phyloP scores from a whole-genome alignment of 1,140 invertebrate species.

The Drosophila obscura region DNA sequence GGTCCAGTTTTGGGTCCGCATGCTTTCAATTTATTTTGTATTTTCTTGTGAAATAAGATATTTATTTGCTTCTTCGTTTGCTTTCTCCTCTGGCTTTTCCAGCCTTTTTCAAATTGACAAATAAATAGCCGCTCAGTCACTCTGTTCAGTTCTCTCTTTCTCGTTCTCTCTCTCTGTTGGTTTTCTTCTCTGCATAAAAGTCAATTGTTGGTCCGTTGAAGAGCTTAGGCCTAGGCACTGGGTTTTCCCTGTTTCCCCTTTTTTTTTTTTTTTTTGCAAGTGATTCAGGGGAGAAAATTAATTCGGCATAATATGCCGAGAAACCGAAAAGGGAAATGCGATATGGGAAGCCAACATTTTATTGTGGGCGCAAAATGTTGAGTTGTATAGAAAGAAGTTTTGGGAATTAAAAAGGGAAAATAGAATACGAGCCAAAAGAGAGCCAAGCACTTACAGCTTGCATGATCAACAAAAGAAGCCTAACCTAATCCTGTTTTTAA shows the following conservation, averaged over 20 bases:
- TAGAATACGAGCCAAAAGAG: background rate
- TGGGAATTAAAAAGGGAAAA: background rate
- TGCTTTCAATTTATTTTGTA: slow-evolving; percentile 68
- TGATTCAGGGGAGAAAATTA: slow-evolving; percentile 56
- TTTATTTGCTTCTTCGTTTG: slow-evolving; percentile 72
- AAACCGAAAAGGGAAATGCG: background rate
- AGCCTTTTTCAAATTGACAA: slow-evolving; percentile 72
- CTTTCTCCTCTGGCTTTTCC: slow-evolving; percentile 26
- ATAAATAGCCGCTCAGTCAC: slow-evolving; percentile 60
- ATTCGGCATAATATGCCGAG: slow-evolving; percentile 49
- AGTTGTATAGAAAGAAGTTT: background rate
- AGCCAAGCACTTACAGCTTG: too few relatives aligned
- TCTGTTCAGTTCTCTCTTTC: slow-evolving; percentile 15
- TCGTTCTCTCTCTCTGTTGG: background rate
- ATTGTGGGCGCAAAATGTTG: too few relatives aligned
- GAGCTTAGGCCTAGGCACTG: slow-evolving; percentile 52
- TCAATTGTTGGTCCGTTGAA: slow-evolving; percentile 55
- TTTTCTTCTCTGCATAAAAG: slow-evolving; percentile 34
- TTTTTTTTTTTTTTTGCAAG: slow-evolving; percentile 36
- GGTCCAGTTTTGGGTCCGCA: background rate
- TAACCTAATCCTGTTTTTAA: too few relatives aligned
- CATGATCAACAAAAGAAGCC: too few relatives aligned
- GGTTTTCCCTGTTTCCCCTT: slow-evolving; percentile 30
- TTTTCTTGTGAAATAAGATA: slow-evolving; percentile 71
- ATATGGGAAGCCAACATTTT: slow-evolving; percentile 10